These are phyloP conservation scores for Chironomus tepperi DNA, from an alignment of 1,140 invertebrate genomes.

Conservation along the genomic window DNA sequence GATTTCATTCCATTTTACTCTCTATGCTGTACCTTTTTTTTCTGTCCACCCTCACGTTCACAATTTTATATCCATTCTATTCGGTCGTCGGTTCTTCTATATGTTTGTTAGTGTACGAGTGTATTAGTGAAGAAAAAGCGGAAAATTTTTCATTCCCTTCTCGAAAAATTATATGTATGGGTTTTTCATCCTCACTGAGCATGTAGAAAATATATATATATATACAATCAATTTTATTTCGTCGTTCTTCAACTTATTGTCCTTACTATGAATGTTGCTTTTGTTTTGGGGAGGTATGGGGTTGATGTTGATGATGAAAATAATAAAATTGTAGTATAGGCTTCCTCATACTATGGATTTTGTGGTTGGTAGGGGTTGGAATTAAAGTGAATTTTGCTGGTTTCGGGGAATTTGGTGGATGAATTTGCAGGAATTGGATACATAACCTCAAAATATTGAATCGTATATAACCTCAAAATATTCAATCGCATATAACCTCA, in stretches of 20 bases:
- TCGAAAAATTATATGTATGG: background rate
- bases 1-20: too few relatives aligned
- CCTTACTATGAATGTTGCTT: background rate
- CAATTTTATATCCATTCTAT: background rate
- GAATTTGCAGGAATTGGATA: too few relatives aligned
- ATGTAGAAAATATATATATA: conserved; percentile 16
- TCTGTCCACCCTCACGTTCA: conserved; percentile 15
- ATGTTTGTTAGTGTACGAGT: background rate
- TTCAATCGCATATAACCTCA: too few relatives aligned
- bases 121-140: background rate
- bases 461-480: too few relatives aligned
- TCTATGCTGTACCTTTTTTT: background rate
- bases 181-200: conserved; percentile 20
- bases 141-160: background rate
- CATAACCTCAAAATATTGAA: too few relatives aligned
- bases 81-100: background rate
- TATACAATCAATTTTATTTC: conserved; percentile 17
- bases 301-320: too few relatives aligned
- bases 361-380: too few relatives aligned
- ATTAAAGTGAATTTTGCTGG: too few relatives aligned
- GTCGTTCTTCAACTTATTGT: background rate
- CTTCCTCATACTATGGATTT: too few relatives aligned
- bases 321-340: too few relatives aligned
- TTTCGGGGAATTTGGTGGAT: too few relatives aligned
- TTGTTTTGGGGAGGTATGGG: too few relatives aligned